phyloP scores from a whole-genome alignment of 2,888 invertebrate genomes.

The Pterobdella sp. region DNA sequence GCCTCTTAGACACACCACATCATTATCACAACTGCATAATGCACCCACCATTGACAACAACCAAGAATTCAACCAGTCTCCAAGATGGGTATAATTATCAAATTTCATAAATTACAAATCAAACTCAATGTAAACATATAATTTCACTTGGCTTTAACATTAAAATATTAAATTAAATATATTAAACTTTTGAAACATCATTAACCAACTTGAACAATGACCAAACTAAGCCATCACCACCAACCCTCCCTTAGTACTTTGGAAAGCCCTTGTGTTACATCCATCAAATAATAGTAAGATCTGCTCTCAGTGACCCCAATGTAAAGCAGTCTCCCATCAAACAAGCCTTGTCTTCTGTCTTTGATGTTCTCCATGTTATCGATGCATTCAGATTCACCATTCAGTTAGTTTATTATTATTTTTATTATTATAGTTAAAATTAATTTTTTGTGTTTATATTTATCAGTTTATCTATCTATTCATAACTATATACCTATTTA shows the following conservation, averaged over 20 bases:
- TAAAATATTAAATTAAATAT: neutral
- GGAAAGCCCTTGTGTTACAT: conserved; percentile 55
- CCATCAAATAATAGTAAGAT: conserved; percentile 51
- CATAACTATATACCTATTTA: neutral
- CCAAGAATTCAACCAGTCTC: neutral
- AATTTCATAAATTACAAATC: neutral
- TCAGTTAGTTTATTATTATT: conserved; percentile 54
- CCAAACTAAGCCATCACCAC: neutral
- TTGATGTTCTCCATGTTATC: conserved; percentile 75
- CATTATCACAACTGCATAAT: conserved; percentile 41
- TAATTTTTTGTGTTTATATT: neutral
- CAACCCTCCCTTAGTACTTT: conserved; percentile 48
- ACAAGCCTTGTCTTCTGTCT: conserved; percentile 79
- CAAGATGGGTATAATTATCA: conserved; percentile 31
- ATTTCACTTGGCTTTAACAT: neutral
- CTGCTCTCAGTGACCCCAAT: conserved; percentile 79
- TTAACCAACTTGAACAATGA: no score
- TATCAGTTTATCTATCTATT: neutral
- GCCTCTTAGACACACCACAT: conserved; percentile 59
- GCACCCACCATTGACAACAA: neutral
- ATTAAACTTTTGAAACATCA: no score
- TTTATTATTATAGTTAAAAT: neutral
- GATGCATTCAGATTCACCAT: conserved; percentile 70
- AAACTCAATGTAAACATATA: neutral
- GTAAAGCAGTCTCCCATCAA: conserved; percentile 58